Percentiles rank a stretch among this genome's conserved stretches.
Conservation (phyloP, 2,888 invertebrate species). For the Acronicta alni region DNA sequence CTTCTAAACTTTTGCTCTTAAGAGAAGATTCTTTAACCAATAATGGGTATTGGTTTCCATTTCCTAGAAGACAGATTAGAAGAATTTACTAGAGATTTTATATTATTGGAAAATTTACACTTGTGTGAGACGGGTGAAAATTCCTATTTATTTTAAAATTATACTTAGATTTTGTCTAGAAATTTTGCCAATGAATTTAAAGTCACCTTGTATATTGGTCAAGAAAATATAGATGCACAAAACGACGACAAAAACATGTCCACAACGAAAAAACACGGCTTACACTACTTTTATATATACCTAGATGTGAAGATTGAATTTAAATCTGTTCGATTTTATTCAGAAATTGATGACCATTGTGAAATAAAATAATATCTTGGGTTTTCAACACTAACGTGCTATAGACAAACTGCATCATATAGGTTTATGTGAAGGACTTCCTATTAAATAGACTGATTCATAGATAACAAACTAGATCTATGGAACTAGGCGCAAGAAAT, state of each 20-base stretch:
- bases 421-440: slow-evolving; percentile 21
- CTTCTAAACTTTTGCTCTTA: not conserved
- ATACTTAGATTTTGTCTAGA: no score
- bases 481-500: slow-evolving; percentile 21
- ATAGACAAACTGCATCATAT: slow-evolving; percentile 9
- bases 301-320: not conserved
- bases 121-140: no score
- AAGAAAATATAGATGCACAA: no score
- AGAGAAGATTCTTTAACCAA: no score
- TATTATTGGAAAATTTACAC: no score
- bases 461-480: slow-evolving; percentile 41
- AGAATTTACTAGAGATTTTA: no score
- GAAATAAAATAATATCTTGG: slow-evolving; percentile 2
- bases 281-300: not conserved
- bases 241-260: no score
- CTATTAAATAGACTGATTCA: slow-evolving; percentile 41
- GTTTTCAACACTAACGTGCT: slow-evolving; percentile 10
- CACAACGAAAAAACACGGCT: not conserved
- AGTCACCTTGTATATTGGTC: no score
- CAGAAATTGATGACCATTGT: not conserved
- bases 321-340: not conserved
- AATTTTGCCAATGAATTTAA: no score
- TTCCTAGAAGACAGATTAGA: no score
- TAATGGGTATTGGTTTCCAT: no score
- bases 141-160: no score